A percentile compares a stretch with the other conserved stretches of the same genome.
phyloP scores from a whole-genome alignment of 2,888 invertebrate species.

The Cremastobaeus sp. region DNA sequence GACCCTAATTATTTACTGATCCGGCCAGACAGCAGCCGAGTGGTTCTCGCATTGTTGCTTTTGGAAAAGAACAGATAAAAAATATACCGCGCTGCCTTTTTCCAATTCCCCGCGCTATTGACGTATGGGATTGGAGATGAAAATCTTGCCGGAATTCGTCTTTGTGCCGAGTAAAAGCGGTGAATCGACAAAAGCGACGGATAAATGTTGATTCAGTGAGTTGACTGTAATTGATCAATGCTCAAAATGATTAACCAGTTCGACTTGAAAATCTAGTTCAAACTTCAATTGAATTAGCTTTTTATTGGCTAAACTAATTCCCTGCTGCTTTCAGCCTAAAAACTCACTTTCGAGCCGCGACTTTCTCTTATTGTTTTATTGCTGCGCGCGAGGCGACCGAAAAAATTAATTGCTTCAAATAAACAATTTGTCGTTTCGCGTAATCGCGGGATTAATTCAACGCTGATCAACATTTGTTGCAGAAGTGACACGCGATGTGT shows the following conservation, averaged over 20 bases:
- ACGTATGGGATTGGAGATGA: too few relatives aligned
- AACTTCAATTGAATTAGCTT: slow-evolving; percentile 47
- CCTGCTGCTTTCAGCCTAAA: slow-evolving; percentile 20
- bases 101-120: too few relatives aligned
- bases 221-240: slow-evolving; percentile 23
- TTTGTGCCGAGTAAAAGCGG: too few relatives aligned
- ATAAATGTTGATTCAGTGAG: slow-evolving; percentile 9
- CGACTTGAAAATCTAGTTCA: slow-evolving; percentile 40
- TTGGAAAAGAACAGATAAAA: too few relatives aligned
- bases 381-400: slow-evolving; percentile 16
- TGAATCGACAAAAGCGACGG: too few relatives aligned
- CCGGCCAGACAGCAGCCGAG: too few relatives aligned
- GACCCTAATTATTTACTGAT: too few relatives aligned
- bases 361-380: slow-evolving; percentile 53
- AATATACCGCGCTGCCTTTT: too few relatives aligned
- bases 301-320: slow-evolving; percentile 43
- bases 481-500: too few relatives aligned
- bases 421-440: slow-evolving; percentile 14
- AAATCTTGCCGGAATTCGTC: too few relatives aligned
- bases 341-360: slow-evolving; percentile 40
- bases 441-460: slow-evolving; percentile 4
- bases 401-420: slow-evolving; percentile 33
- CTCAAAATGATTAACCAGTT: slow-evolving; percentile 29
- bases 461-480: slow-evolving; percentile 4
- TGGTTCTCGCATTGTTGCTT: too few relatives aligned